Evolutionary conservation across 1,140 invertebrate species (phyloP), one percentile per base, ranked within the genome.

Genomic region (Drosophila malerkotliana): DNA sequence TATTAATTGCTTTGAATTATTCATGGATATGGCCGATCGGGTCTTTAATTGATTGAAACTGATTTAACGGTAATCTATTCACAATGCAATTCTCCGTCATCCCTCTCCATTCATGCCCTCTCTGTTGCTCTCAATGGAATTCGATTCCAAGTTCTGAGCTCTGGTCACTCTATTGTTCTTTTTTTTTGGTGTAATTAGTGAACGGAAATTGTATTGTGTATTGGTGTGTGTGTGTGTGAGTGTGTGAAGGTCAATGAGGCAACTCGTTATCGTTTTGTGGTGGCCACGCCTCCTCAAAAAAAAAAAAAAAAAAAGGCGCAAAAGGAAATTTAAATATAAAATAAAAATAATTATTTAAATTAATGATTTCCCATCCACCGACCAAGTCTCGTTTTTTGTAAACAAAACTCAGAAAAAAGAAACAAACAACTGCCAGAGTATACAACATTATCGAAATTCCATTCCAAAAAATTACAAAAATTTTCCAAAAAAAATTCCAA

Each of bases 121-220:
- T 6, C 15, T 55, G 4, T 32, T 34, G 24, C 5, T 41, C 24
- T n/a, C 41, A 14, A 12, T 15, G 28, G 21, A 54, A 18, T 63
- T 47, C 45, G n/a, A 45, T 49, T 57, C 21, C 21, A 21, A 21
- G 21, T 21, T 21, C 21, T 21, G 21, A 21, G 21, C 21, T 21
- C 21, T 39, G 45, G 30, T 3, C 37, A 45, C 54, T 44, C 56
- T 53, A 51, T 77, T 61, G 58, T 72, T 72, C 47, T 59, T 45
- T 71, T 72, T 72, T 71, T 52, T 51, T 74, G 68, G 56, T 80
- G 77, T 80, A 80, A 80, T 80, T 80, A 80, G 77, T 80, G 72
- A 79, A 55, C 77, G 71, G 77, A 79, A 75, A 79, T 79, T 72
- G 55, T 57, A 69, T 69, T 75, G n/a, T n/a, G n/a, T n/a, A n/a